Conservation (phyloP, 2,888 invertebrate species). For the Drosophila quinaria region DNA sequence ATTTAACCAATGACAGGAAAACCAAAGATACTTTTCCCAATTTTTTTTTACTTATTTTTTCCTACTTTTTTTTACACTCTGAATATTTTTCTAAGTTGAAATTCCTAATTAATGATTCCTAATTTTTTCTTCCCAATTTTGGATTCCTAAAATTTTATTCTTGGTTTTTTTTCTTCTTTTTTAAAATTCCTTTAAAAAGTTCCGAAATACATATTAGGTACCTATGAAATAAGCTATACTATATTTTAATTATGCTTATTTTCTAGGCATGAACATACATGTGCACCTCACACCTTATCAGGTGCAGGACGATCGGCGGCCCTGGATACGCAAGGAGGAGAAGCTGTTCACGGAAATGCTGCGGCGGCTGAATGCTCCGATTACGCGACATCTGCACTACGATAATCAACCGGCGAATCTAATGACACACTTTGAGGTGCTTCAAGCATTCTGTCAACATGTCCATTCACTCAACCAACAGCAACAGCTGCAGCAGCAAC, state of each 20-base stretch:
- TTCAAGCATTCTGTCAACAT: constrained; percentile 88
- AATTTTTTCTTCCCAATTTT: no score
- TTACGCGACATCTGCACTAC: constrained; percentile 89
- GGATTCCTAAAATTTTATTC: no score
- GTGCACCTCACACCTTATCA: constrained; percentile 97
- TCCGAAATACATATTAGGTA: no score
- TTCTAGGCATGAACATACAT: constrained; percentile 89
- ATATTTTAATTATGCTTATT: not conserved
- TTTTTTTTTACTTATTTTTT: no score
- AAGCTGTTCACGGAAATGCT: constrained; percentile 90
- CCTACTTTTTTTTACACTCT: no score
- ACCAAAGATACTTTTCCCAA: no score
- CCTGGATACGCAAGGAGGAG: constrained; percentile 95
- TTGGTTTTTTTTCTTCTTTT: no score
- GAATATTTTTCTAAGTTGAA: no score
- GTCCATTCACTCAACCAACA: constrained; percentile 84
- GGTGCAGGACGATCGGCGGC: constrained; percentile 91
- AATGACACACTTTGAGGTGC: constrained; percentile 92
- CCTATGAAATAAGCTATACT: not conserved
- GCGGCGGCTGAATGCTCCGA: constrained; percentile 89
- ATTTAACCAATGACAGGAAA: no score
- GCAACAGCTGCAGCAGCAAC: constrained; percentile 66
- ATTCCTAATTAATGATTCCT: no score
- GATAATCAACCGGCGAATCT: constrained; percentile 87
- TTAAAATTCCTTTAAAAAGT: no score